Conservation (phyloP, 2,113 vertebrate genomes). For the Petromus typicus region DNA sequence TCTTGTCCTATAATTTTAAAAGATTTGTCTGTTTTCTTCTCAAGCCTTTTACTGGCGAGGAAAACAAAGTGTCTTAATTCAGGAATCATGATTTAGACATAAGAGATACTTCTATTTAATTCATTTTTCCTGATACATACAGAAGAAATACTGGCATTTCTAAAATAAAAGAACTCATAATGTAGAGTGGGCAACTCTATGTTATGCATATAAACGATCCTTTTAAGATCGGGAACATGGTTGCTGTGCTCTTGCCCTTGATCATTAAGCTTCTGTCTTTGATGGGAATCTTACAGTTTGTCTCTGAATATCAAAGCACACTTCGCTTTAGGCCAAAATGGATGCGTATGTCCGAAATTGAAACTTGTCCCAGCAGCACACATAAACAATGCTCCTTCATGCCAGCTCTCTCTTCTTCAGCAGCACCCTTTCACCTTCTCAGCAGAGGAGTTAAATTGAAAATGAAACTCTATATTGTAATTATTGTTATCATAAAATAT, state of each 20-base stretch:
- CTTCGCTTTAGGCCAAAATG: background rate
- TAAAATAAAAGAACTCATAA: background rate
- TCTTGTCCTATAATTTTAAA: background rate
- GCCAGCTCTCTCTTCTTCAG: background rate
- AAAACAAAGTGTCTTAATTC: background rate
- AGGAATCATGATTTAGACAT: background rate
- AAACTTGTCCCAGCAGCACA: background rate
- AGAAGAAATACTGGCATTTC: background rate
- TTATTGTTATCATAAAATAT: background rate
- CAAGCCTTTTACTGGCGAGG: background rate
- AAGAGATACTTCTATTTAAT: background rate
- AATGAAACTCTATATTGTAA: background rate
- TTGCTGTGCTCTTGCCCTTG: background rate
- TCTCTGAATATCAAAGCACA: background rate
- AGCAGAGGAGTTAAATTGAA: background rate
- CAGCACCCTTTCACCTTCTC: background rate
- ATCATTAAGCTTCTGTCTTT: constrained; percentile 30
- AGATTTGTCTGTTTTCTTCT: background rate
- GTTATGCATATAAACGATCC: background rate
- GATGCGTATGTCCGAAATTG: background rate
- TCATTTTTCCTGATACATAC: background rate
- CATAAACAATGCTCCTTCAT: too few relatives aligned
- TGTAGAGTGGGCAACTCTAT: background rate
- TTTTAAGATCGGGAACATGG: background rate
- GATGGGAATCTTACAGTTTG: background rate